Base-by-base conservation (phyloP, 2,797 vertebrate genomes). In the Poeciliopsis turneri region DNA sequence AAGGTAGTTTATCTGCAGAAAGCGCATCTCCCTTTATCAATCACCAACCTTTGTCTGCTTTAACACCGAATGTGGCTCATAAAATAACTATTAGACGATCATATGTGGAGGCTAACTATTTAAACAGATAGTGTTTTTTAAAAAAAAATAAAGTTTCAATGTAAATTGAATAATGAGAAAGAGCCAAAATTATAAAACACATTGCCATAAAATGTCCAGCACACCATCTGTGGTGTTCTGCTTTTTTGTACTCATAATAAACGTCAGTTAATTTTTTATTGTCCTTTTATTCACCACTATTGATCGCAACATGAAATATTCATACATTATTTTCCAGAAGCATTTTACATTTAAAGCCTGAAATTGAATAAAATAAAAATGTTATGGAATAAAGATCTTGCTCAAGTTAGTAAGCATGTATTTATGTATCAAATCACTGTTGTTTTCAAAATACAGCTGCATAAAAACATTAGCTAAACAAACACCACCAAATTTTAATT, bases 31-130 rank as follows among this genome's bases (percentile, higher is more conserved):
- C 86, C 89, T 88, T 92, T 86, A 92, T 93, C 92, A 92, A 86
- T 92, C 91, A 88, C 88, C 79, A 93, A 93, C 93, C 91, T 93
- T 94, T 94, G 94, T 94, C 90, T 93, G 86, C 84, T 84, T 81
- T 84, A 83, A 75, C 73, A 76, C 78, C 75, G 78, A 68, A 57
- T 85, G 81, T 79, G 84, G 36, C 4, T 43, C 39, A 11, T 68
- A 13, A 43, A 43, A 41, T 70, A 8, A 28, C 25, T 70, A n/a
- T 43, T 12, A 6, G n/a, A 25, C 25, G 12, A 69, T 70, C 41
- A 5, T 45, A 6, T 28, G 13, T n/a, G 68, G 23, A 28, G 25
- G 1, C 15, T 28, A 41, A 41, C 23, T 46, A n/a, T 43, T 43
- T 69, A 43, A 18, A 12, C 36, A 41, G 30, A 1, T 23, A 39